A percentile compares a stretch with the other conserved stretches of the same genome.
These are phyloP conservation scores for Tinea semifulvella DNA, from an alignment of 2,888 invertebrate species.

Conservation along the genomic window DNA sequence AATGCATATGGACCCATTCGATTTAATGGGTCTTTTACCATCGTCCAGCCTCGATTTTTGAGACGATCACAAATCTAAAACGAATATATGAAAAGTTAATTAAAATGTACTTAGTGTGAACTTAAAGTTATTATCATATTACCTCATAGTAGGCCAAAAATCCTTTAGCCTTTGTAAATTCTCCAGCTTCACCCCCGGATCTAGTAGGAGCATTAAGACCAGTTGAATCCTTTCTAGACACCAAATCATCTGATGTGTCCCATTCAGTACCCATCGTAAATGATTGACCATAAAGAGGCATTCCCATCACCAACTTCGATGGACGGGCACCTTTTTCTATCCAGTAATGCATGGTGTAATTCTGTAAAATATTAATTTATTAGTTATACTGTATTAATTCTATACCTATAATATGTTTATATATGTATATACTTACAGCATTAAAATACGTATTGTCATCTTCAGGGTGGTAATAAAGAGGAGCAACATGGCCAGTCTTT, in stretches of 20 bases:
- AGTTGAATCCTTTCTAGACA: slow-evolving; percentile 66
- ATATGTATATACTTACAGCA: slow-evolving; percentile 64
- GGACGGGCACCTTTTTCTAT: slow-evolving; percentile 84
- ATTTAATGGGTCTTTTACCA: slow-evolving; percentile 78
- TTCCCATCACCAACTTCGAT: slow-evolving; percentile 85
- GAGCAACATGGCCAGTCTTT: slow-evolving; percentile 90
- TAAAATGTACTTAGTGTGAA: background rate
- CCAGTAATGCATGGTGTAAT: slow-evolving; percentile 91
- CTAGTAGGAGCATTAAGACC: slow-evolving; percentile 81
- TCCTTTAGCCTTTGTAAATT: slow-evolving; percentile 84
- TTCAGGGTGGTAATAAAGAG: slow-evolving; percentile 82
- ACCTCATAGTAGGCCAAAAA: slow-evolving; percentile 91
- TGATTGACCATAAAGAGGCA: slow-evolving; percentile 89
- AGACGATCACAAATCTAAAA: slow-evolving; percentile 82
- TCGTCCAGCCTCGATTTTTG: slow-evolving; percentile 78
- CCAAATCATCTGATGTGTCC: slow-evolving; percentile 25
- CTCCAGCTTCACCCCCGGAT: slow-evolving; percentile 84
- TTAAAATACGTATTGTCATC: slow-evolving; percentile 86
- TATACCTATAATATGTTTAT: background rate
- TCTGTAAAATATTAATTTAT: slow-evolving; percentile 55
- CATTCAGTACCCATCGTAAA: slow-evolving; percentile 66
- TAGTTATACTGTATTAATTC: background rate
- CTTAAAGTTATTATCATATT: slow-evolving; percentile 16
- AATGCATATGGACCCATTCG: slow-evolving; percentile 90
- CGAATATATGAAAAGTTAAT: slow-evolving; percentile 10